Conservation (phyloP, 2,888 invertebrate species). For the Diaperis boleti region DNA sequence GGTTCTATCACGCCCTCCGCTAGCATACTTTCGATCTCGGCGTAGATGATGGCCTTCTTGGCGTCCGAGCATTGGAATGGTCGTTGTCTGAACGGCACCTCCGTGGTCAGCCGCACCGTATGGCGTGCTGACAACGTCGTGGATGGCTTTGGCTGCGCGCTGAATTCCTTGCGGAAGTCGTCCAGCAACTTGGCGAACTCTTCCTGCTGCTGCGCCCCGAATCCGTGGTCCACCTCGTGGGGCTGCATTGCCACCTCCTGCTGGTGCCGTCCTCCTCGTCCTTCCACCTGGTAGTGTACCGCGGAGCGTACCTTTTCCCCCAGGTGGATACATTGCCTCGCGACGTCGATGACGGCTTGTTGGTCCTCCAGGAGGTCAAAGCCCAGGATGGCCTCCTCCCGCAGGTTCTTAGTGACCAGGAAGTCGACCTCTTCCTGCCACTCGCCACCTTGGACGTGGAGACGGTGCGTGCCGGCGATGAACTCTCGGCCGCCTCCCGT, state of each 20-base stretch:
- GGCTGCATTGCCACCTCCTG: neutral
- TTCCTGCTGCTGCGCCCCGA: neutral
- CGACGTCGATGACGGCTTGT: no score
- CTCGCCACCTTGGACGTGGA: neutral
- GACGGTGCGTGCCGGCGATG: neutral
- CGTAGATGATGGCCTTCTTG: neutral
- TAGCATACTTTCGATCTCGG: neutral
- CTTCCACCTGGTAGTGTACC: no score
- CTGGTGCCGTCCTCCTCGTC: neutral
- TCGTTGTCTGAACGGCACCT: neutral
- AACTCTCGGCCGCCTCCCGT: neutral
- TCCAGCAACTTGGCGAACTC: neutral
- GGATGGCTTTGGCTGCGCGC: neutral
- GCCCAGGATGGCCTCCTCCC: no score
- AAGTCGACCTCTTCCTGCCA: neutral
- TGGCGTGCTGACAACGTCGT: neutral
- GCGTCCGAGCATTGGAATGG: neutral
- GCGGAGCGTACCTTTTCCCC: no score
- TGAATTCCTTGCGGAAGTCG: neutral
- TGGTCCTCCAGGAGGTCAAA: no score
- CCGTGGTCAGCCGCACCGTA: neutral
- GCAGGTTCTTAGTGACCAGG: neutral
- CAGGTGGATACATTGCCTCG: no score
- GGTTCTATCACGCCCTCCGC: constrained; percentile 43
- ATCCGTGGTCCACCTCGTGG: neutral